phyloP scores from a whole-genome alignment of 2,113 vertebrate species.

The Smithornis capensis region DNA sequence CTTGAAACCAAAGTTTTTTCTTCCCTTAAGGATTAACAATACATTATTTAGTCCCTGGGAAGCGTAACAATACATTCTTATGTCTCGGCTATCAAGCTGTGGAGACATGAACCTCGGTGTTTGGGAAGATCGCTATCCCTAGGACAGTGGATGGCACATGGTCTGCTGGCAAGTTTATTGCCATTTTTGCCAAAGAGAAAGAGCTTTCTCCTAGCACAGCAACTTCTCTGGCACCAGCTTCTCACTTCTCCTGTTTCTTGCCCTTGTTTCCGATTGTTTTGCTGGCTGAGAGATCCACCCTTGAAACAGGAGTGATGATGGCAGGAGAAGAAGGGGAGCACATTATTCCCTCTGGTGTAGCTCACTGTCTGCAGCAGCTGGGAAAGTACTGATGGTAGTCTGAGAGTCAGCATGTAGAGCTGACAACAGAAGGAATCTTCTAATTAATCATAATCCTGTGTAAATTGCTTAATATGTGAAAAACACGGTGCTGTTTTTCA shows the following conservation, averaged over 20 bases:
- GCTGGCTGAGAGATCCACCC: neutral
- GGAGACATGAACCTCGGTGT: neutral
- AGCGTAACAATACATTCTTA: neutral
- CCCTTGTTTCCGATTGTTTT: neutral
- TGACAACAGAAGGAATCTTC: neutral
- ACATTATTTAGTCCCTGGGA: neutral
- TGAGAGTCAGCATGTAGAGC: neutral
- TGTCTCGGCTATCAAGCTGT: neutral
- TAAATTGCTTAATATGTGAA: conserved; percentile 10
- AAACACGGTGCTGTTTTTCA: neutral
- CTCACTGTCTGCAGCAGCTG: neutral
- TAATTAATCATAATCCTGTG: conserved; percentile 8
- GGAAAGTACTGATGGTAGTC: neutral
- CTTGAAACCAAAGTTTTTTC: neutral
- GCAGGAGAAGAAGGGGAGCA: neutral
- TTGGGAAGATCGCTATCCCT: neutral
- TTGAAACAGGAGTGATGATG: neutral
- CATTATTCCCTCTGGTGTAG: neutral
- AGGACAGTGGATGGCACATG: neutral
- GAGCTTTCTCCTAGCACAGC: neutral
- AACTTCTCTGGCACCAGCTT: neutral
- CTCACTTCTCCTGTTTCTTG: neutral
- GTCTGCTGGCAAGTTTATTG: neutral
- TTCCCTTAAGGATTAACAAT: neutral
- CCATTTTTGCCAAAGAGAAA: neutral